Conservation (phyloP, 2,888 invertebrate species). For the Synanthedon formicaeformis region DNA sequence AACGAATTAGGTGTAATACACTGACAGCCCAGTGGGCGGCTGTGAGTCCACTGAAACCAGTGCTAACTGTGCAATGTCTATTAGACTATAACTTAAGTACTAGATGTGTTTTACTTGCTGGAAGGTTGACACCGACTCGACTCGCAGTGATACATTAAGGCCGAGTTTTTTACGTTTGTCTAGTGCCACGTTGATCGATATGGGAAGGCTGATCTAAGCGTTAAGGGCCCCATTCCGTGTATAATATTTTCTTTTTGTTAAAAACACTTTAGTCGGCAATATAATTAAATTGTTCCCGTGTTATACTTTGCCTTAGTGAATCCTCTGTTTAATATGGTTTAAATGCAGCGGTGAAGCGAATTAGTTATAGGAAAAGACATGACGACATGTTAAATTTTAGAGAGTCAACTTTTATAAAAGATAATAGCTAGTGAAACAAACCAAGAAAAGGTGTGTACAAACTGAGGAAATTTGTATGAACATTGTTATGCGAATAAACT, state of each 20-base stretch:
- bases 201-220: conserved; percentile 47
- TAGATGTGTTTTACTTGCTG: conserved; percentile 6
- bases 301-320: conserved; percentile 60
- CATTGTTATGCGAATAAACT: conserved; percentile 72
- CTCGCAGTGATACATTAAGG: conserved; percentile 16
- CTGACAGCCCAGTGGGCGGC: conserved; percentile 55
- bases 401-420: conserved; percentile 70
- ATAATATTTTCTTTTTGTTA: conserved; percentile 47
- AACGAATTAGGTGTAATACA: conserved; percentile 54
- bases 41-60: conserved; percentile 53
- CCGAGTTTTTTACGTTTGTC: conserved; percentile 19
- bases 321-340: conserved; percentile 55
- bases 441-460: conserved; percentile 68
- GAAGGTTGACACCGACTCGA: conserved; percentile 4
- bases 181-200: conserved; percentile 41
- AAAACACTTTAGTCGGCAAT: conserved; percentile 45
- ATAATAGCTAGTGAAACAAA: conserved; percentile 60
- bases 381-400: conserved; percentile 69
- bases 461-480: conserved; percentile 71
- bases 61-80: conserved; percentile 61
- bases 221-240: conserved; percentile 60
- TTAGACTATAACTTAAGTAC: conserved; percentile 8
- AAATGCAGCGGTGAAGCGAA: conserved; percentile 62
- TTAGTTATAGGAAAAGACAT: conserved; percentile 68
- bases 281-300: conserved; percentile 44